Evolutionary conservation across 64 coral and sea anemone species (phyloP).

Genomic region (Montipora sp.): DNA sequence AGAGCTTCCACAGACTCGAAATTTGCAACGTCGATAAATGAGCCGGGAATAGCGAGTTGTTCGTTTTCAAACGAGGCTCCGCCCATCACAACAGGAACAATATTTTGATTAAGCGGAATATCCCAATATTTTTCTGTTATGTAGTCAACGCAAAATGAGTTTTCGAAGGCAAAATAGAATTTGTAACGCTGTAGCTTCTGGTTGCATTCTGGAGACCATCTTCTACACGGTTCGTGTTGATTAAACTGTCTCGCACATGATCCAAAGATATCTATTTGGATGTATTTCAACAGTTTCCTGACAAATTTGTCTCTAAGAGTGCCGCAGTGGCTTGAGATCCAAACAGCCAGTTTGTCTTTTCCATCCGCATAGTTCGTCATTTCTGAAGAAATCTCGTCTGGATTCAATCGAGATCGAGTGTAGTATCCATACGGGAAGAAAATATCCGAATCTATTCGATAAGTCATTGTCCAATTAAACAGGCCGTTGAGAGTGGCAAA

Average conservation of each 20-base stretch:
- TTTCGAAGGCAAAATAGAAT: constrained; percentile 73
- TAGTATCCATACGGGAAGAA: constrained; percentile 50
- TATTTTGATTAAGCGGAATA: constrained; percentile 14
- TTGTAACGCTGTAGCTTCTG: constrained; percentile 49
- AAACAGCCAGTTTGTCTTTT: constrained; percentile 62
- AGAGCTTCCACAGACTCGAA: constrained; percentile 54
- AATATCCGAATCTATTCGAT: constrained; percentile 71
- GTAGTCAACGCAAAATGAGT: constrained; percentile 67
- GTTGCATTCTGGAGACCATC: constrained; percentile 13
- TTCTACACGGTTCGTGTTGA: constrained; percentile 31
- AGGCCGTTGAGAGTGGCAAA: background rate
- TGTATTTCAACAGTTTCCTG: constrained; percentile 50
- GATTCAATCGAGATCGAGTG: background rate
- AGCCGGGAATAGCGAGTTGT: constrained; percentile 62
- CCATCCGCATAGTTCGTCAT: constrained; percentile 17
- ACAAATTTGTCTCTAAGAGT: constrained; percentile 53
- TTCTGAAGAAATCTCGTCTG: background rate
- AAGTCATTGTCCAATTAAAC: constrained; percentile 73
- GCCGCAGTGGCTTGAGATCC: constrained; percentile 62
- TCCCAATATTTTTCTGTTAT: constrained; percentile 85
- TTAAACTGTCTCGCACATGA: constrained; percentile 39
- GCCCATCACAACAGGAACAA: constrained; percentile 71
- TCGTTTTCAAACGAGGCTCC: constrained; percentile 51
- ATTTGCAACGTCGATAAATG: constrained; percentile 66
- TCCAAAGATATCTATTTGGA: constrained; percentile 65